These are phyloP conservation scores for Epizoanthus fatuus DNA, from an alignment of 92 coral and sea anemone genomes.

Conservation along the genomic window DNA sequence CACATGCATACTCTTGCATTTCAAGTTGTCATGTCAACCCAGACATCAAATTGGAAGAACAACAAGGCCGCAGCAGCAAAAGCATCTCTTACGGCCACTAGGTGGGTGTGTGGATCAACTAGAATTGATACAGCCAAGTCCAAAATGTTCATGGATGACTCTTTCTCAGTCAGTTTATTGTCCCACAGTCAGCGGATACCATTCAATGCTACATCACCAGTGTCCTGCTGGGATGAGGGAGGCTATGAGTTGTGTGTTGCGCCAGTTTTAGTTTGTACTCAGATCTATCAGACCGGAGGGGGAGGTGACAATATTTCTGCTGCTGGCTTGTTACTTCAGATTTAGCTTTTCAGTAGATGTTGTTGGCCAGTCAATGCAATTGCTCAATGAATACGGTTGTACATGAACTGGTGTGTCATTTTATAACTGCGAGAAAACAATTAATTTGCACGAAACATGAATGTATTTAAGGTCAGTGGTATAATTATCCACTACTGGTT, in stretches of 20 bases:
- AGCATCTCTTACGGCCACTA: conserved; percentile 91
- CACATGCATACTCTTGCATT: conserved; percentile 95
- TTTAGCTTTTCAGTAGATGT: conserved; percentile 19
- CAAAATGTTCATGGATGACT: conserved; percentile 92
- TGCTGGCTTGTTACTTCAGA: conserved; percentile 85
- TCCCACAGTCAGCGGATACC: conserved; percentile 84
- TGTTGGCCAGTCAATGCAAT: too few relatives aligned
- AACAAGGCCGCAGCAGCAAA: conserved; percentile 84
- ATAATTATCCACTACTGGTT: too few relatives aligned
- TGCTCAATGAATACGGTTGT: too few relatives aligned
- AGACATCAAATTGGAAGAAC: conserved; percentile 79
- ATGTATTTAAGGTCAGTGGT: too few relatives aligned
- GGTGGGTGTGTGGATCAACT: conserved; percentile 91
- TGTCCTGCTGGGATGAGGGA: conserved; percentile 92
- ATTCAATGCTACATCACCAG: conserved; percentile 82
- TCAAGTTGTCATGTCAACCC: conserved; percentile 84
- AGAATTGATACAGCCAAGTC: conserved; percentile 84
- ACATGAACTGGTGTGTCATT: too few relatives aligned
- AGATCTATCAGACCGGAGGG: conserved; percentile 92
- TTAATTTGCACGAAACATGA: too few relatives aligned
- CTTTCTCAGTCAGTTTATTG: conserved; percentile 81
- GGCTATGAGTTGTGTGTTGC: conserved; percentile 91
- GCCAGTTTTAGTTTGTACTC: conserved; percentile 94
- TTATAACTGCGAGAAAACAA: too few relatives aligned
- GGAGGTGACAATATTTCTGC: conserved; percentile 97